Base-by-base conservation (phyloP, 2,797 vertebrate genomes). In the Prunella strophiata region DNA sequence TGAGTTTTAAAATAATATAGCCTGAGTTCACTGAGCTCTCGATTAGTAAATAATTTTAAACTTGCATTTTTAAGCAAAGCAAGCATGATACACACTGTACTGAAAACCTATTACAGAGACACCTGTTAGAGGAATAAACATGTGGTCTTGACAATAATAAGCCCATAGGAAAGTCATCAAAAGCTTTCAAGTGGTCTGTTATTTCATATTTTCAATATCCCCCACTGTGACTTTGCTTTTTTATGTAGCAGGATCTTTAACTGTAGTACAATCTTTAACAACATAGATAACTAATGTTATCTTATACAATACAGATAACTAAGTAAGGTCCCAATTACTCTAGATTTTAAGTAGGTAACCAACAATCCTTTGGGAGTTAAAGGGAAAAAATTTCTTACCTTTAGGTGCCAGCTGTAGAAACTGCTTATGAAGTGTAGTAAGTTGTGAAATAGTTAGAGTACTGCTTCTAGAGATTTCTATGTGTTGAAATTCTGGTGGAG, bases 401-500 rank as follows among this genome's bases (percentile, higher is more conserved):
- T 98, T 98, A 57, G 99, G 98, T 70, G 98, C 98, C 52, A 98
- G 86, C 20, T 94, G 96, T 85, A 91, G 89, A 68, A 99, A 98
- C 65, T 99, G 98, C 23, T 96, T 94, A 79, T 97, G 96, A 78
- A 99, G 96, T 13, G 67, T 93, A 77, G 97, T 95, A 43, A 99
- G 98, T 77, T 99, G 99, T 85, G 96, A 79, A 18, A 99, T 93
- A 30, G 98, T 99, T 65, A 98, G 95, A 4, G 94, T 96, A 48
- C 95, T 97, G 36, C 93, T 80, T 68, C 63, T 51, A 70, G 98
- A 94, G 40, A 78, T 98, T 96, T 99, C 98, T 78, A 95, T 11
- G 9, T 95, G 81, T 27, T 97, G 93, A 68, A 98, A 97, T 32
- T 62, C 93, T 1, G 96, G 87, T 19, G 96, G 92, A 51, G 97